Conservation (phyloP, 1,140 invertebrate genomes). For the Varroa destructor region DNA sequence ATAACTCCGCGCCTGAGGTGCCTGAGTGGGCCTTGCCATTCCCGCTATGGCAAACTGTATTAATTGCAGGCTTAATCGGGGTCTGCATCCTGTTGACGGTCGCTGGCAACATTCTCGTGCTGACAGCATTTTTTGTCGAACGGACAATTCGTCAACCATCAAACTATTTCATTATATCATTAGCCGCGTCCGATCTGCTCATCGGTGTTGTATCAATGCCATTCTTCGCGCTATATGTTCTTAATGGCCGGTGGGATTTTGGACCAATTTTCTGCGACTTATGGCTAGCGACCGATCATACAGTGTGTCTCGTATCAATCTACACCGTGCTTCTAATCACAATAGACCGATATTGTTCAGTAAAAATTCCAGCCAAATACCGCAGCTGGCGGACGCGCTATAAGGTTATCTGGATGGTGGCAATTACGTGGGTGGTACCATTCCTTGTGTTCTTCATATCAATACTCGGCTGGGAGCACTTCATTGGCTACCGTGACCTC, state of each 20-base stretch:
- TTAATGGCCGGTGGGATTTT: conserved; percentile 84
- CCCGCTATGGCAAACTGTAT: conserved; percentile 69
- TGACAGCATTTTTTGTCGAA: conserved; percentile 91
- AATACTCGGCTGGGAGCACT: conserved; percentile 98
- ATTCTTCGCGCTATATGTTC: conserved; percentile 72
- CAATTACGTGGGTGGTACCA: conserved; percentile 86
- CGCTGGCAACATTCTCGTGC: conserved; percentile 86
- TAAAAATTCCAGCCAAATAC: conserved; percentile 95
- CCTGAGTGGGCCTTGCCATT: conserved; percentile 52
- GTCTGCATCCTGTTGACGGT: conserved; percentile 81
- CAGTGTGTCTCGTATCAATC: conserved; percentile 94
- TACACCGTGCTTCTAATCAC: conserved; percentile 98
- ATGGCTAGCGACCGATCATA: conserved; percentile 97
- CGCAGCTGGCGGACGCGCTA: conserved; percentile 90
- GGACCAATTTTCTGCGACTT: conserved; percentile 90
- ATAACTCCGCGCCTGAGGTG: too few relatives aligned
- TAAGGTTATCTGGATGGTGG: conserved; percentile 69
- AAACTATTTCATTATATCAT: conserved; percentile 97
- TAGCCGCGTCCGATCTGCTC: conserved; percentile 92
- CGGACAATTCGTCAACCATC: conserved; percentile 91
- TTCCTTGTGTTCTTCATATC: conserved; percentile 91
- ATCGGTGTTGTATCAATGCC: conserved; percentile 65
- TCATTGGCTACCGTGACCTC: conserved; percentile 77
- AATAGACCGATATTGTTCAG: conserved; percentile 95
- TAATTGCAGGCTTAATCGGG: conserved; percentile 72